Base-by-base conservation (phyloP, 2,888 invertebrate genomes). In the Plagiodera versicolora region DNA sequence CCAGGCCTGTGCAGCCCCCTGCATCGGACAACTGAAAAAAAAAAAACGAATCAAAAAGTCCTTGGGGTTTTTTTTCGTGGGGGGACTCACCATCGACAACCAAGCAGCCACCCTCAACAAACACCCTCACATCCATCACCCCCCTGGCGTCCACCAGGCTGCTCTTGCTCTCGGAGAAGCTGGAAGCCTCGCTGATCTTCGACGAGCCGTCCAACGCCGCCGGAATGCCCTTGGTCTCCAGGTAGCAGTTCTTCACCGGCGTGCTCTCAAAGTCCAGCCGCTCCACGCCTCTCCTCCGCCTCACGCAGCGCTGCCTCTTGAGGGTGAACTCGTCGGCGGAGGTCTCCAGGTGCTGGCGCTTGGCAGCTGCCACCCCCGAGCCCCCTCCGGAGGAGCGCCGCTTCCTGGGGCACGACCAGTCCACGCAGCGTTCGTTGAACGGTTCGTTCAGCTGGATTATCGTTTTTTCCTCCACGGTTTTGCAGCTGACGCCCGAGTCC, bases 21-120 rank as follows among this genome's bases (percentile, higher is more conserved):
- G 77, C 92, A 92, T 72, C 89, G 85, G 73, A 91, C 87, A 70
- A 93, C 92, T 92, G 83, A 56, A 85, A 85, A 69, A 63, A 70
- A 76, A 71, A 76, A 57, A 64, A 50, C 50, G n/a, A 24, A 14
- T 24, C 16, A 10, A n/a, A n/a, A n/a, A n/a, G 10, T 16, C n/a
- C 14, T 10, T 30, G 44, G 57, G 4, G 39, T 52, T 19, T 14
- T 1, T 6, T 14, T 52, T 16, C 35, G n/a, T 11, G 19, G 9
- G 28, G 28, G 6, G 10, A 75, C 79, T 79, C 72, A 83, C 83
- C 79, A 69, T 81, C 79, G 16, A 83, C 76, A 54, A 75, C 72
- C 16, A 83, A 65, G 14, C 74, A 70, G 1, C 78, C 76, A 14
- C 73, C 70, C 48, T 73, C 72, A 61, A 71, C 74, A 58, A 74